Percentiles rank a stretch among this genome's conserved stretches.
Conservation (phyloP, 2,797 vertebrate genomes). For the Discoglossus pictus region DNA sequence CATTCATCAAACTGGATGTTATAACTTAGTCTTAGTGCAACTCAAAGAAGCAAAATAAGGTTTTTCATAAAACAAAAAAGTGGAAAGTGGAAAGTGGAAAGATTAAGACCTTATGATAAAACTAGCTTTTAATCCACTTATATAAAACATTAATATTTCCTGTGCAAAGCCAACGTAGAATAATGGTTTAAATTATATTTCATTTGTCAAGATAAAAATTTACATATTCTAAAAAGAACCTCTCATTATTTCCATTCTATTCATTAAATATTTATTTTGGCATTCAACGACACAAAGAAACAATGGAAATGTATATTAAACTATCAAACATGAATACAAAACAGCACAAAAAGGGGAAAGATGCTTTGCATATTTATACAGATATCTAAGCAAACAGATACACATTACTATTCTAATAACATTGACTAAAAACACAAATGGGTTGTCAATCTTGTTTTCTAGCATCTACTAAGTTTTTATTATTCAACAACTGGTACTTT, state of each 20-base stretch:
- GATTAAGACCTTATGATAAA: neutral
- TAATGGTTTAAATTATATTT: neutral
- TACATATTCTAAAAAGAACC: neutral
- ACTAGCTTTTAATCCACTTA: slow-evolving; percentile 18
- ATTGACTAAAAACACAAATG: slow-evolving; percentile 3
- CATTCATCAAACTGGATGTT: slow-evolving; percentile 7
- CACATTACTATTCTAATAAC: neutral
- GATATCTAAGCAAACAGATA: neutral
- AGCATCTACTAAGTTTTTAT: no score
- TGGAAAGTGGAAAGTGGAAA: neutral
- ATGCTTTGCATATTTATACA: neutral
- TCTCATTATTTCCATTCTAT: neutral
- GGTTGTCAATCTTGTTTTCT: slow-evolving; percentile 5
- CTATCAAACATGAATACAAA: neutral
- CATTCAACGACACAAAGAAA: slow-evolving; percentile 9
- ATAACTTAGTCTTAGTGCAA: neutral
- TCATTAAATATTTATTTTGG: slow-evolving; percentile 16
- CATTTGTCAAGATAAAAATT: slow-evolving; percentile 7
- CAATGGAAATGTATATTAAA: slow-evolving; percentile 1
- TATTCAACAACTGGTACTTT: no score
- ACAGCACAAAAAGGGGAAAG: neutral
- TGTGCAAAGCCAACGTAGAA: neutral
- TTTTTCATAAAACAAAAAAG: neutral
- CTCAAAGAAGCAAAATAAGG: neutral
- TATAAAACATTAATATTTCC: slow-evolving; percentile 5